Conservation (phyloP, 2,888 invertebrate species). For the Plutella xylostella region DNA sequence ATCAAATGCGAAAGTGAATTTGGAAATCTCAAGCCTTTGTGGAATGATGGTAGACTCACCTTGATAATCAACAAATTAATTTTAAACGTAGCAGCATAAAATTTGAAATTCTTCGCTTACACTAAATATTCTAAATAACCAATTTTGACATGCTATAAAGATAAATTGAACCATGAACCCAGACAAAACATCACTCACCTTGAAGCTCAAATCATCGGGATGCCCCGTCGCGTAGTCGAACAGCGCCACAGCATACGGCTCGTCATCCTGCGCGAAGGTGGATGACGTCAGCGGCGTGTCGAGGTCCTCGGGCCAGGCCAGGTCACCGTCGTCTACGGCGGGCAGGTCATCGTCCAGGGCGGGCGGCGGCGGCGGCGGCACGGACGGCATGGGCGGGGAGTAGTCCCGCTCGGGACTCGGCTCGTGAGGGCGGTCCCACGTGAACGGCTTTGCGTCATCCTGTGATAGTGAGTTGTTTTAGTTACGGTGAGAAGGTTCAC, state of each 20-base stretch:
- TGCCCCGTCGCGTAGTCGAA: slow-evolving; percentile 83
- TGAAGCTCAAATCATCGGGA: slow-evolving; percentile 82
- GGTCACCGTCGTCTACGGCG: too few species aligned
- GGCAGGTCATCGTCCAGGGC: slow-evolving; percentile 39
- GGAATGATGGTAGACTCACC: too few species aligned
- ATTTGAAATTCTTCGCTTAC: too few species aligned
- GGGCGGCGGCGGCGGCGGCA: slow-evolving; percentile 84
- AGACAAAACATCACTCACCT: slow-evolving; percentile 63
- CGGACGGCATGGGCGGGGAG: slow-evolving; percentile 83
- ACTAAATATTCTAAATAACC: too few species aligned
- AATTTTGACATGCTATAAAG: too few species aligned
- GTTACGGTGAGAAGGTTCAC: too few species aligned
- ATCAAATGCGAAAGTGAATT: too few species aligned
- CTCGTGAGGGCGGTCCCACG: slow-evolving; percentile 42
- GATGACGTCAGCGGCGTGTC: slow-evolving; percentile 15
- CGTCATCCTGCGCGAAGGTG: slow-evolving; percentile 42
- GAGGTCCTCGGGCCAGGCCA: slow-evolving; percentile 1
- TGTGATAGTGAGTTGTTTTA: slow-evolving; percentile 24
- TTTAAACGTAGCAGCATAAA: too few species aligned
- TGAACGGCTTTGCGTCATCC: slow-evolving; percentile 44
- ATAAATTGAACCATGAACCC: background rate
- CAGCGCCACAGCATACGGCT: slow-evolving; percentile 81
- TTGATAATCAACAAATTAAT: too few species aligned
- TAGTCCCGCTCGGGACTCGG: slow-evolving; percentile 49
- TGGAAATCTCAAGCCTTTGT: too few species aligned